These are phyloP conservation scores for Podargus strigoides DNA, from an alignment of 2,797 vertebrate genomes.

Conservation along the genomic window DNA sequence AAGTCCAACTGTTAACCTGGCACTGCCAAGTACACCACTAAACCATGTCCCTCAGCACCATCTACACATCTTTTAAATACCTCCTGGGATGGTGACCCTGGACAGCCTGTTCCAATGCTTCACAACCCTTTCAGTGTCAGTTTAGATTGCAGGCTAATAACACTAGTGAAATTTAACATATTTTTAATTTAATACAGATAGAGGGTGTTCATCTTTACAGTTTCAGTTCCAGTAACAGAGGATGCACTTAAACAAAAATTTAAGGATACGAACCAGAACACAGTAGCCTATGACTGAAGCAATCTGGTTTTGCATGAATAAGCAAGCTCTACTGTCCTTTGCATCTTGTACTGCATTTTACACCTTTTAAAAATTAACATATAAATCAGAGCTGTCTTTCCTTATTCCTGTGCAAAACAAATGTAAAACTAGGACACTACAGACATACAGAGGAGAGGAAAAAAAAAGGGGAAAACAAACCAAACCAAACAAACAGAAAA, in stretches of 20 bases:
- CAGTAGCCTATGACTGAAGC: neutral
- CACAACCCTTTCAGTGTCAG: too few relatives aligned
- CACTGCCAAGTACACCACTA: too few relatives aligned
- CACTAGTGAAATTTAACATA: neutral
- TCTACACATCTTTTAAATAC: too few relatives aligned
- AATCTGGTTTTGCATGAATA: neutral
- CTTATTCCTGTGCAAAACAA: neutral
- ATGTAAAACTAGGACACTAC: neutral
- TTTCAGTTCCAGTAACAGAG: neutral
- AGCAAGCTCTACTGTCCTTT: neutral
- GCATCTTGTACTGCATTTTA: neutral
- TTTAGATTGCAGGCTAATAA: neutral
- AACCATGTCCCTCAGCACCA: too few relatives aligned
- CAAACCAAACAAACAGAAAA: neutral
- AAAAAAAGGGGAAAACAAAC: too few relatives aligned
- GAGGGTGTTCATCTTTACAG: neutral
- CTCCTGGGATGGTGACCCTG: too few relatives aligned
- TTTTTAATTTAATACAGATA: neutral
- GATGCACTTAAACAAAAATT: neutral
- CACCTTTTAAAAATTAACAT: neutral
- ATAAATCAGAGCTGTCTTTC: neutral
- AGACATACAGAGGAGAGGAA: rapidly evolving
- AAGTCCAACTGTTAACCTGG: too few relatives aligned
- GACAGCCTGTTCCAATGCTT: too few relatives aligned
- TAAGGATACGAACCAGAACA: neutral